Percentiles rank a stretch among this genome's conserved stretches.
phyloP scores from a whole-genome alignment of 2,797 vertebrate species.

The Dipus sagitta region DNA sequence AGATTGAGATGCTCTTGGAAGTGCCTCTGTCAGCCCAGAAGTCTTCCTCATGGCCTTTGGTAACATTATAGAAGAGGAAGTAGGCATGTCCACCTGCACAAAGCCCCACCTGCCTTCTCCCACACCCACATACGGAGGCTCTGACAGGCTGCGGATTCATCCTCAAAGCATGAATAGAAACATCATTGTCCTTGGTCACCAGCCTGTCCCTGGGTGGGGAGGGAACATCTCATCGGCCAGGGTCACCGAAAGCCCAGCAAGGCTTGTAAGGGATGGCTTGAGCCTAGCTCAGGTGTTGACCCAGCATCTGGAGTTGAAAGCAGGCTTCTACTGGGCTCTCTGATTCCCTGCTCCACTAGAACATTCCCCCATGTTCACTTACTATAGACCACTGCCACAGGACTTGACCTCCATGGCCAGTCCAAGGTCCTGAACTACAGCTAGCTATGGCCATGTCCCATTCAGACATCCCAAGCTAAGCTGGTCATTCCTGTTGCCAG shows the following conservation, averaged over 20 bases:
- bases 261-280: background rate
- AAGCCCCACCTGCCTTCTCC: background rate
- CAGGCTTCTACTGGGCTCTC: background rate
- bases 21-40: too few relatives aligned
- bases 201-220: background rate
- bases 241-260: background rate
- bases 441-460: background rate
- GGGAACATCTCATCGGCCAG: too few relatives aligned
- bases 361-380: background rate
- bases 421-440: too few relatives aligned
- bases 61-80: slow-evolving; percentile 63
- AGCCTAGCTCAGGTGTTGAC: background rate
- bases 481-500: background rate
- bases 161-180: slow-evolving; percentile 65
- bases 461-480: background rate
- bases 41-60: too few relatives aligned
- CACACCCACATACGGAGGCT: background rate
- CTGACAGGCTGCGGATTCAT: slow-evolving; percentile 71
- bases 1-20: too few relatives aligned
- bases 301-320: background rate
- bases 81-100: background rate
- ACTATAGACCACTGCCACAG: too few relatives aligned
- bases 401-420: too few relatives aligned
- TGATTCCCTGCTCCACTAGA: background rate
- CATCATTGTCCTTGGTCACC: slow-evolving; percentile 42